A percentile compares a stretch with the other conserved stretches of the same genome.
Conservation (phyloP, 2,113 vertebrate species). For the Heterochromis multidens region DNA sequence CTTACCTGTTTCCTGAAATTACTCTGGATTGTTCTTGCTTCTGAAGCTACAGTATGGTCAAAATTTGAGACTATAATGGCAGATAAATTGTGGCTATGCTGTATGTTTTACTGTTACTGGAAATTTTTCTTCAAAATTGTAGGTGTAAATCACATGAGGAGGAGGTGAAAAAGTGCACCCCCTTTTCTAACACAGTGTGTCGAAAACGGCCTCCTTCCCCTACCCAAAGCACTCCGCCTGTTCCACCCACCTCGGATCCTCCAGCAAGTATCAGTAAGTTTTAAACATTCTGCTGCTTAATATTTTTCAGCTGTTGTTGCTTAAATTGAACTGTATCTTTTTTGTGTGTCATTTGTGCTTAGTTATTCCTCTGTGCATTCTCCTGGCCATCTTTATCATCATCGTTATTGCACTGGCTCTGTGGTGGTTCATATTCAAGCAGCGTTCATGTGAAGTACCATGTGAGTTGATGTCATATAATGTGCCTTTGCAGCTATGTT, state of each 20-base stretch:
- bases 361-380: slow-evolving; percentile 26
- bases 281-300: neutral
- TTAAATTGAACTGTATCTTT: fast-evolving
- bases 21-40: neutral
- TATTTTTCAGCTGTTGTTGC: neutral
- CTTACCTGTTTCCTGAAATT: neutral
- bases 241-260: neutral
- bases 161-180: slow-evolving; percentile 66
- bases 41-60: neutral
- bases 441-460: slow-evolving; percentile 16
- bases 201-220: slow-evolving; percentile 44
- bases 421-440: slow-evolving; percentile 26
- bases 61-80: neutral
- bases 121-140: neutral
- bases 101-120: neutral
- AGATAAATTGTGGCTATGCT: neutral
- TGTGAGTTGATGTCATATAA: slow-evolving; percentile 34
- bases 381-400: neutral
- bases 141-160: slow-evolving; percentile 77
- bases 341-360: neutral
- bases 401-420: fast-evolving
- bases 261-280: slow-evolving; percentile 30
- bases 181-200: slow-evolving; percentile 71
- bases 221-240: neutral
- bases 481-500: neutral